Evolutionary conservation across 2,113 vertebrate species (phyloP).

Genomic region (Hippolais icterina): DNA sequence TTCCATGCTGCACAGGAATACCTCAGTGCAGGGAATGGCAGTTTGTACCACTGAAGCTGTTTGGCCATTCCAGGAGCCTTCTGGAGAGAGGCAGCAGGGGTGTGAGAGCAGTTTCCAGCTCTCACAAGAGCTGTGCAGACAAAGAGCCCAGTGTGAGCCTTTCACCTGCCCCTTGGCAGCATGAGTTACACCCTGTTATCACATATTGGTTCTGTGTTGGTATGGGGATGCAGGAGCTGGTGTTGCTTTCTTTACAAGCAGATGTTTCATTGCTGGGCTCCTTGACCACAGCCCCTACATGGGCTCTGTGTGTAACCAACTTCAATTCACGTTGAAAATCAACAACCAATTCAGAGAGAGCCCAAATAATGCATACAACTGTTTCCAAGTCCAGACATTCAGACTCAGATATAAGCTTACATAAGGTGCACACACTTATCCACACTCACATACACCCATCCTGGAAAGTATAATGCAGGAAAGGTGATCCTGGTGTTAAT

Average conservation of each 20-base stretch:
- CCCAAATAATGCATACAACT: neutral
- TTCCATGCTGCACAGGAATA: neutral
- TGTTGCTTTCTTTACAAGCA: neutral
- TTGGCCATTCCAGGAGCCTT: neutral
- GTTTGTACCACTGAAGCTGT: neutral
- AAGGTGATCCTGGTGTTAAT: neutral
- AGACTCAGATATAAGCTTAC: neutral
- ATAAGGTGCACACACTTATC: neutral
- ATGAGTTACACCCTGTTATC: accelerated
- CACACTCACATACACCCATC: neutral
- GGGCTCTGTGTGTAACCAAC: neutral
- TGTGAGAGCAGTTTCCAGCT: neutral
- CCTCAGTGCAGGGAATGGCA: neutral
- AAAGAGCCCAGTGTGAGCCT: neutral
- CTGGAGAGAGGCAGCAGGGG: neutral
- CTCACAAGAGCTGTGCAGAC: neutral
- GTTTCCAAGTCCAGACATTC: neutral
- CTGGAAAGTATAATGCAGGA: neutral
- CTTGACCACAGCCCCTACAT: neutral
- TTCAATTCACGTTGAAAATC: neutral
- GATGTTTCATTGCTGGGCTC: neutral
- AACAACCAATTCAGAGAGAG: neutral
- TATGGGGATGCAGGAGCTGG: accelerated
- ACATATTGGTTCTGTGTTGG: accelerated
- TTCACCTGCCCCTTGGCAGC: neutral